Evolutionary conservation across 2,797 vertebrate species (phyloP).

Genomic region (Notolepis coatsorum): DNA sequence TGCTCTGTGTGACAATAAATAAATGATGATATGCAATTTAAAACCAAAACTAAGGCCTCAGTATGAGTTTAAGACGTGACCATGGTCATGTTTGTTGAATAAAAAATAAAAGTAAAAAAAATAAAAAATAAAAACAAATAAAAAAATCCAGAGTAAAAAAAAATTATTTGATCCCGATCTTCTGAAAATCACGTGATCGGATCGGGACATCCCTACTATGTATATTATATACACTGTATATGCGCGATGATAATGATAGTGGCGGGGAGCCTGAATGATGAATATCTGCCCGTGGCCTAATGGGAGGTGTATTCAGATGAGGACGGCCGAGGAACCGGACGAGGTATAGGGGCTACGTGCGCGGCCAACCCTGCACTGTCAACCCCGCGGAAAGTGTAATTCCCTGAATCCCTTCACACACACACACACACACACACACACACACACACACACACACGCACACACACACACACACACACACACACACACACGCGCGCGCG

Average conservation of each 20-base stretch:
- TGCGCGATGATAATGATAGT: slow-evolving; percentile 42
- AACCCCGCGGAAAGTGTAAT: slow-evolving; percentile 56
- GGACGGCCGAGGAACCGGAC: slow-evolving; percentile 47
- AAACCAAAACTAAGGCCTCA: too few relatives aligned
- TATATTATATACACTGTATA: neutral
- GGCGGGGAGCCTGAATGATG: slow-evolving; percentile 39
- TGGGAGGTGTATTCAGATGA: slow-evolving; percentile 68
- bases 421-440: neutral
- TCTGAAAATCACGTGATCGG: too few relatives aligned
- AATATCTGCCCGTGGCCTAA: slow-evolving; percentile 63
- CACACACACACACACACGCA: slow-evolving; percentile 9
- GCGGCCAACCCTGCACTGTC: slow-evolving; percentile 55
- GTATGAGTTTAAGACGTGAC: too few relatives aligned
- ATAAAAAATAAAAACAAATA: too few relatives aligned
- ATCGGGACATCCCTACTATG: neutral
- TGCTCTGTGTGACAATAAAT: too few relatives aligned
- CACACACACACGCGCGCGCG: neutral
- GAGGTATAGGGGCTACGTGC: too few relatives aligned
- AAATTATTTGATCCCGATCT: too few relatives aligned
- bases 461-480: neutral
- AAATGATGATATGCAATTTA: too few relatives aligned
- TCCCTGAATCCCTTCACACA: slow-evolving; percentile 58
- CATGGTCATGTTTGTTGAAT: too few relatives aligned
- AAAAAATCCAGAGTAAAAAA: too few relatives aligned
- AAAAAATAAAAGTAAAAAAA: too few relatives aligned